phyloP scores from a whole-genome alignment of 1,140 invertebrate genomes.

The Sarcophaga peregrina region DNA sequence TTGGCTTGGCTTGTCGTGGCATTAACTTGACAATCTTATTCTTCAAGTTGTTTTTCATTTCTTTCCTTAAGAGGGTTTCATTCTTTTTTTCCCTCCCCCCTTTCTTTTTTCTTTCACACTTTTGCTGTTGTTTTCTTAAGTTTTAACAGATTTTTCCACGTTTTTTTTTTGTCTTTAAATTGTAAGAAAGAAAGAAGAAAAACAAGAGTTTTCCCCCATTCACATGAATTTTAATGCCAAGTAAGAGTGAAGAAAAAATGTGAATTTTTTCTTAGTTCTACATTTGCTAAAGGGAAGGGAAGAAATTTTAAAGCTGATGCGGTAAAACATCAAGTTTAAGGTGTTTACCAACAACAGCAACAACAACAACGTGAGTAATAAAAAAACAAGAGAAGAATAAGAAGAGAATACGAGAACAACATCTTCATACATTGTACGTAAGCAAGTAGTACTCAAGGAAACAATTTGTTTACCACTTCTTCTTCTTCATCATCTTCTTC shows the following conservation, averaged over 20 bases:
- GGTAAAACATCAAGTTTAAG: slow-evolving; percentile 16
- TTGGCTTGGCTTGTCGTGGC: not conserved
- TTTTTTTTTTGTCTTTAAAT: no score
- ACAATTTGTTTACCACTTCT: slow-evolving; percentile 7
- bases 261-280: no score
- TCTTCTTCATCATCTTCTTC: not conserved
- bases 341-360: not conserved
- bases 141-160: not conserved
- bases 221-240: not conserved
- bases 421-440: not conserved
- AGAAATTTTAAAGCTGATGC: not conserved
- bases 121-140: not conserved
- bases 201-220: no score
- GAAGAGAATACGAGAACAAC: no score
- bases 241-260: not conserved
- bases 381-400: no score
- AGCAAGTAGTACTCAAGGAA: slow-evolving; percentile 10
- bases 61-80: not conserved
- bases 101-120: not conserved
- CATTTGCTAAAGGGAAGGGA: not conserved
- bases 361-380: not conserved
- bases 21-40: slow-evolving; percentile 23
- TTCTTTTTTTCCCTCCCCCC: not conserved
- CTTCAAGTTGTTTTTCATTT: not conserved
- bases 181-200: no score